These are phyloP conservation scores for Antitype chi DNA, from an alignment of 2,888 invertebrate species.

Conservation along the genomic window DNA sequence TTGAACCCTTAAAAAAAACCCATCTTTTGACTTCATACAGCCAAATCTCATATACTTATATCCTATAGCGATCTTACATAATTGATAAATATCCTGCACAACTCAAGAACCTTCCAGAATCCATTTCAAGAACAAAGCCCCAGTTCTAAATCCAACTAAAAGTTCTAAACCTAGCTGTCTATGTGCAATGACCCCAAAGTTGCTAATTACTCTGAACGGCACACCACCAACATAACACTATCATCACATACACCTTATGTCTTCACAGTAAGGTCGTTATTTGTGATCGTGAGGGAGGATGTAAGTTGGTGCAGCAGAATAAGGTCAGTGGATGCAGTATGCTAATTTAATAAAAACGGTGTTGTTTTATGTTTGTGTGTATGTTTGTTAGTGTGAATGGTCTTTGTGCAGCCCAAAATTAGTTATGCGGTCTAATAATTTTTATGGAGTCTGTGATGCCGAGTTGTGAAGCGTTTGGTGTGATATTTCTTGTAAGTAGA, in stretches of 20 bases:
- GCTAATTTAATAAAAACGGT: conserved; percentile 81
- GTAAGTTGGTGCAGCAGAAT: conserved; percentile 60
- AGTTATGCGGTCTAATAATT: conserved; percentile 58
- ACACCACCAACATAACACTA: conserved; percentile 29
- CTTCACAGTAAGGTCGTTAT: conserved; percentile 33
- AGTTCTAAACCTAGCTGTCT: conserved; percentile 57
- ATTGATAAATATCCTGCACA: neutral
- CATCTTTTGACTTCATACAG: neutral
- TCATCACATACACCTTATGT: conserved; percentile 35
- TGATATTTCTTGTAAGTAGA: neutral
- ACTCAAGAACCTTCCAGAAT: conserved; percentile 16
- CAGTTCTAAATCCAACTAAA: conserved; percentile 58
- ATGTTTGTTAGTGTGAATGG: conserved; percentile 41
- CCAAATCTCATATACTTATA: neutral
- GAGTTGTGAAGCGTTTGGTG: neutral
- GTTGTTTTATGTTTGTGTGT: conserved; percentile 53
- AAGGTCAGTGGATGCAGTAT: conserved; percentile 77
- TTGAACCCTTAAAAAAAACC: too few relatives aligned
- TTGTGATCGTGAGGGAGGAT: neutral
- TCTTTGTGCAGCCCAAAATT: conserved; percentile 54
- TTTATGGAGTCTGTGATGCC: conserved; percentile 19
- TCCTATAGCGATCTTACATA: neutral
- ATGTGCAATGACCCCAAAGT: conserved; percentile 68
- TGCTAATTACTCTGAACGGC: conserved; percentile 61
- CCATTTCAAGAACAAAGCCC: conserved; percentile 46